Evolutionary conservation across 1,140 invertebrate species (phyloP), one percentile per base, ranked within the genome.

Genomic region (Geopemphigus sp.): DNA sequence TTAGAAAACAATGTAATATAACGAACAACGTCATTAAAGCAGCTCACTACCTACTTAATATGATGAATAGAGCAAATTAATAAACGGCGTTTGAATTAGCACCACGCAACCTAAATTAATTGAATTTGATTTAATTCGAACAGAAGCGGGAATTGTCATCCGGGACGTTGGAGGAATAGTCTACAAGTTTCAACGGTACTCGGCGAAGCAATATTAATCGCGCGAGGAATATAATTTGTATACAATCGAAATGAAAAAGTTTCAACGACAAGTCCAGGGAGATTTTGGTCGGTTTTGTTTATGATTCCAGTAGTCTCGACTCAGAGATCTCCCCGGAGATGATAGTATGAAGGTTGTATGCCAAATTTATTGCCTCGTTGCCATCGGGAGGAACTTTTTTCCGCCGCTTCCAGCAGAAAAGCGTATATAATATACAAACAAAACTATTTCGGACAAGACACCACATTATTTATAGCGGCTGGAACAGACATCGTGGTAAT

Each of bases 301-400:
- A 74, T 74, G 3, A 45, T 76, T 17, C n/a, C n/a, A n/a, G n/a
- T n/a, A 45, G 11, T 26, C 39, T 63, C 32, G 50, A 76, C 73
- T 8, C 24, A 26, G 73, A 63, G 73, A 63, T 76, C 24, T 78
- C 57, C 74, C 74, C 19, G 39, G 39, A 78, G 56, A 59, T 59
- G 19, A 57, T 39, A 39, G 17, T 19, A 63, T 47, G 11, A 50
- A 78, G n/a, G 57, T 76, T 47, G 15, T 61, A 61, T 26, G 53
- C 15, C 29, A 5, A 76, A 78, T 78, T 78, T 63, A 78, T 78
- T 63, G 22, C 57, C 24, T 17, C 32, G 8, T 39, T 50, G 14
- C 17, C 12, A 63, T 78, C 50, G 57, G 56, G 74, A 56, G 56
- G 74, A 78, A 78, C 56, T 78, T 78, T 78, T 74, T 76, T 61